phyloP scores from a whole-genome alignment of 2,888 invertebrate genomes.

The Rambutsinella grinnellia region DNA sequence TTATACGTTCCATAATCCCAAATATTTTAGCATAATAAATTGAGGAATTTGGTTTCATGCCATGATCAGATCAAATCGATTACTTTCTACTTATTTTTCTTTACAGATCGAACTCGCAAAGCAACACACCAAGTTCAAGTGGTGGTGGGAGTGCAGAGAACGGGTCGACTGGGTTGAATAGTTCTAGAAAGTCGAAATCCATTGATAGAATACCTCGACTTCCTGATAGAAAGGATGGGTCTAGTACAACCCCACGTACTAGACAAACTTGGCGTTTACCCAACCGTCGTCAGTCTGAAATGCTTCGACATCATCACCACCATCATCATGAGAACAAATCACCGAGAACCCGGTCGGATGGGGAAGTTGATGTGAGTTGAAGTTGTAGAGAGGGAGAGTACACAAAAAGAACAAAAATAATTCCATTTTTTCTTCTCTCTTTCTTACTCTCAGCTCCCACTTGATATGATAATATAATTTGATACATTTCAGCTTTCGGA shows the following conservation, averaged over 20 bases:
- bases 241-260: constrained; percentile 43
- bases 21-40: constrained; percentile 8
- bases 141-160: constrained; percentile 46
- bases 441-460: too few relatives aligned
- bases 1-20: constrained; percentile 23
- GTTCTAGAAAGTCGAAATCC: constrained; percentile 60
- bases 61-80: neutral
- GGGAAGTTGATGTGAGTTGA: constrained; percentile 64
- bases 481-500: constrained; percentile 54
- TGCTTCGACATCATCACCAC: constrained; percentile 34
- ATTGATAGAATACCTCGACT: constrained; percentile 64
- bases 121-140: constrained; percentile 62
- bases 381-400: neutral
- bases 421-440: neutral
- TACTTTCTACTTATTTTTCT: neutral
- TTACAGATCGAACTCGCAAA: constrained; percentile 65
- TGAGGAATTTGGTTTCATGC: neutral
- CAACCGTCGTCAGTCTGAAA: constrained; percentile 52
- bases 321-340: constrained; percentile 42
- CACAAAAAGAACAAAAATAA: neutral
- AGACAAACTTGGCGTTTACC: constrained; percentile 65
- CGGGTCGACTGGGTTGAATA: constrained; percentile 30
- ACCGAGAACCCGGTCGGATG: constrained; percentile 61
- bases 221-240: constrained; percentile 55
- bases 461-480: constrained; percentile 8